Evolutionary conservation across 1,140 invertebrate genomes (phyloP).

Genomic region (Sminthurinus signatus): DNA sequence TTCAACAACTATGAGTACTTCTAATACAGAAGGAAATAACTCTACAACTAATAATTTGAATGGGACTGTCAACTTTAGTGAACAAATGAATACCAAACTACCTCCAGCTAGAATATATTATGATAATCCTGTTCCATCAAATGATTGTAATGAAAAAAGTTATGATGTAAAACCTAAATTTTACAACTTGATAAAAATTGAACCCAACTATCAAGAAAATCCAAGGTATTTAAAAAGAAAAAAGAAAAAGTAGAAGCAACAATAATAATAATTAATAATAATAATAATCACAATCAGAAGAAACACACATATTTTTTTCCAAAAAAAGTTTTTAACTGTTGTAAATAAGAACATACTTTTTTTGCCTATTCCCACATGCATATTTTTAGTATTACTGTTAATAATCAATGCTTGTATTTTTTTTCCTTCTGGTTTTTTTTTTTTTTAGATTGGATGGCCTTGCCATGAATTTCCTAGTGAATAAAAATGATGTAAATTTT

Average conservation of each 20-base stretch:
- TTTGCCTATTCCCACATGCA: too few species aligned
- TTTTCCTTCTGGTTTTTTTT: too few species aligned
- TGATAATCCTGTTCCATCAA: constrained; percentile 50
- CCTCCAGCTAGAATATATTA: constrained; percentile 59
- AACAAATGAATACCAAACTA: constrained; percentile 27
- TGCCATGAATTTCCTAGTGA: constrained; percentile 47
- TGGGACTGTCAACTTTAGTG: not conserved
- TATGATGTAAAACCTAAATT: constrained; percentile 75
- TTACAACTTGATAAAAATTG: constrained; percentile 69
- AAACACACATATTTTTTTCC: too few species aligned
- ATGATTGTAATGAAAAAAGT: constrained; percentile 55
- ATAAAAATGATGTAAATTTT: constrained; percentile 31
- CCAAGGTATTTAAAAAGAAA: constrained; percentile 46
- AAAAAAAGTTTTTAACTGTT: too few species aligned
- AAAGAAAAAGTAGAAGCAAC: too few species aligned
- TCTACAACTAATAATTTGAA: constrained; percentile 5
- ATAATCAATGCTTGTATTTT: too few species aligned
- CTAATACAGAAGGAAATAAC: too few species aligned
- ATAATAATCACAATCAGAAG: too few species aligned
- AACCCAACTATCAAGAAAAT: constrained; percentile 70
- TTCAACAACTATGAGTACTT: not conserved
- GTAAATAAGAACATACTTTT: too few species aligned
- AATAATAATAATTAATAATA: too few species aligned
- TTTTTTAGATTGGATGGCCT: constrained; percentile 77
- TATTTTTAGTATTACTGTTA: too few species aligned